These are phyloP conservation scores for Copidosoma aretas DNA, from an alignment of 2,888 invertebrate species.

Conservation along the genomic window DNA sequence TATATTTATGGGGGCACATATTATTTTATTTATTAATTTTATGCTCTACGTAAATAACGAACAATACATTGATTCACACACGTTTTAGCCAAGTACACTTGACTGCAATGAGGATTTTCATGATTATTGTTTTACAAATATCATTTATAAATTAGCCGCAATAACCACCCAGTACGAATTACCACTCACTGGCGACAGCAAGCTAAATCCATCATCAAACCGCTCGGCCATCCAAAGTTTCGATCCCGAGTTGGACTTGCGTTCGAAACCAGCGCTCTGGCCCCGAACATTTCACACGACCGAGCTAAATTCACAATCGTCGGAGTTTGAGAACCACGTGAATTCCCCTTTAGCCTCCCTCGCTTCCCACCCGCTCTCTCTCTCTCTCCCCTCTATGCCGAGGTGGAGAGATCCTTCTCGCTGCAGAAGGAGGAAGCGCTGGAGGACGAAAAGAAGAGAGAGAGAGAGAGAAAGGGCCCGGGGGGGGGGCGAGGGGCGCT, in stretches of 20 bases:
- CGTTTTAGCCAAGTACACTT: too few relatives aligned
- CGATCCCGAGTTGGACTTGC: neutral
- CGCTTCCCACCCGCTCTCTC: constrained; percentile 42
- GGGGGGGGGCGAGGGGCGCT: constrained; percentile 32
- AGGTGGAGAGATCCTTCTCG: constrained; percentile 38
- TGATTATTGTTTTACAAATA: neutral
- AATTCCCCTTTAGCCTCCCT: constrained; percentile 44
- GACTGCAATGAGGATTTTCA: too few relatives aligned
- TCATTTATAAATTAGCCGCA: too few relatives aligned
- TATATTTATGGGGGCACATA: too few relatives aligned
- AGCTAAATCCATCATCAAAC: too few relatives aligned
- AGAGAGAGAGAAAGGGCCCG: constrained; percentile 26
- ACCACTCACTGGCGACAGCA: too few relatives aligned
- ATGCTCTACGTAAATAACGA: too few relatives aligned
- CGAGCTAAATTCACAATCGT: constrained; percentile 27
- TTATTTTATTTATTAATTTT: too few relatives aligned
- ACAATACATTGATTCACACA: too few relatives aligned
- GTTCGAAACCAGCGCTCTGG: neutral
- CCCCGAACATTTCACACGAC: neutral
- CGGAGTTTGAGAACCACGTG: constrained; percentile 50
- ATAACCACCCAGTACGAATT: too few relatives aligned
- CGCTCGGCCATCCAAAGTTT: too few relatives aligned
- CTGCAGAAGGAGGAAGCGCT: constrained; percentile 15
- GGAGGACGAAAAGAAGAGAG: constrained; percentile 29
- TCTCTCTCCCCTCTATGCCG: constrained; percentile 39